Evolutionary conservation across 2,888 invertebrate genomes (phyloP).

Genomic region (Diaprepes abbreviatus): DNA sequence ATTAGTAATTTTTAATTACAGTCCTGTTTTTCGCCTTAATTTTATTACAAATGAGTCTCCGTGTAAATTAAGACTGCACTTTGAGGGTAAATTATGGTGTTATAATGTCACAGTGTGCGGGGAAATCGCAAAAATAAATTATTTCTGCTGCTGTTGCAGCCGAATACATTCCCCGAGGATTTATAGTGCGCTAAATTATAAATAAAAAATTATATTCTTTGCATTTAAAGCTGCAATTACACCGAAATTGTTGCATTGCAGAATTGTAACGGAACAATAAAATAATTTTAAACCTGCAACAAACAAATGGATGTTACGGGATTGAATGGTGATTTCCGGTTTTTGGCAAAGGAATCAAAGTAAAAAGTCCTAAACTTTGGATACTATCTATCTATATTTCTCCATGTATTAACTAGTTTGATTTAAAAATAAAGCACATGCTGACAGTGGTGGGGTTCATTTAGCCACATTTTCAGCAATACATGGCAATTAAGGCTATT

Average conservation of each 20-base stretch:
- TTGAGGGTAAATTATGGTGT: constrained; percentile 42
- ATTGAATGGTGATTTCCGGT: no score
- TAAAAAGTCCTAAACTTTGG: no score
- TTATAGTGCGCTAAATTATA: constrained; percentile 39
- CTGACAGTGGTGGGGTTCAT: no score
- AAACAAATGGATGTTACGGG: no score
- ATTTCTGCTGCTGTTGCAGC: constrained; percentile 40
- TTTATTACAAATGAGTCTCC: constrained; percentile 34
- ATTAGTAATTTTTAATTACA: no score
- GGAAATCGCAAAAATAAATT: constrained; percentile 47
- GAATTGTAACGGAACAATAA: neutral
- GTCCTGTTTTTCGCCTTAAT: constrained; percentile 14
- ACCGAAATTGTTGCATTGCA: constrained; percentile 5
- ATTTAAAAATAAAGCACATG: no score
- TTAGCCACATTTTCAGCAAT: no score
- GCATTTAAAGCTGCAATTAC: constrained; percentile 37
- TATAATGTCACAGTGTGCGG: constrained; percentile 42
- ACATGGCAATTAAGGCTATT: no score
- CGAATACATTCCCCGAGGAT: constrained; percentile 37
- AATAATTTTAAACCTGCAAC: no score
- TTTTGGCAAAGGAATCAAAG: no score
- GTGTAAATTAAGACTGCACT: constrained; percentile 44
- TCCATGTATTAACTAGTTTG: no score
- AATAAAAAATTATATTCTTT: constrained; percentile 41
- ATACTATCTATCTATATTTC: no score